Conservation (phyloP, 1,140 invertebrate species). For the Lasioglossum baleicum region DNA sequence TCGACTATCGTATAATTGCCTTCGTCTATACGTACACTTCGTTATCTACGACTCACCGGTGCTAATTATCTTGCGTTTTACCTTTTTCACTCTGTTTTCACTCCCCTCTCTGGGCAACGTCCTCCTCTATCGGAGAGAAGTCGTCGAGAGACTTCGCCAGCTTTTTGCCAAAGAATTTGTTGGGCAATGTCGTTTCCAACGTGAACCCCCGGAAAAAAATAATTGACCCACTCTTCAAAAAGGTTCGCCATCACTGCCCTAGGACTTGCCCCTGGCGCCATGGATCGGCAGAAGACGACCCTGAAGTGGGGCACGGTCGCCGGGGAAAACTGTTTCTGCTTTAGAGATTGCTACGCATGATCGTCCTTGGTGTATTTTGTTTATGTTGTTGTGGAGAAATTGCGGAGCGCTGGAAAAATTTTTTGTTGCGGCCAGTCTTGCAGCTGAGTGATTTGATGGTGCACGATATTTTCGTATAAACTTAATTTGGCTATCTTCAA, state of each 20-base stretch:
- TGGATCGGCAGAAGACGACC: background rate
- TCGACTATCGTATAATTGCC: constrained; percentile 45
- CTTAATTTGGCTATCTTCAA: too few species aligned
- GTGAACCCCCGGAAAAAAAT: constrained; percentile 2
- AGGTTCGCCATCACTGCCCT: too few species aligned
- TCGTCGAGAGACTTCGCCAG: background rate
- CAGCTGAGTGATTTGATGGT: too few species aligned
- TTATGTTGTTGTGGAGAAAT: too few species aligned
- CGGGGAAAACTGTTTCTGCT: background rate
- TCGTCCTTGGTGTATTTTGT: too few species aligned
- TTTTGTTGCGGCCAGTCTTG: too few species aligned
- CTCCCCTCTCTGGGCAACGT: background rate
- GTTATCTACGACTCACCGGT: constrained; percentile 44
- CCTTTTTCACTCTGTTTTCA: background rate
- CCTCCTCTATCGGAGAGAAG: background rate
- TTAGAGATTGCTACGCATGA: too few species aligned
- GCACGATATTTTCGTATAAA: too few species aligned
- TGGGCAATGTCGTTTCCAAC: background rate
- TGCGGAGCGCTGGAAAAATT: too few species aligned
- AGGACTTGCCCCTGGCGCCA: background rate
- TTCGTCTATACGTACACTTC: constrained; percentile 32
- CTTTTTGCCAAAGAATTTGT: background rate
- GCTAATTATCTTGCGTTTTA: constrained; percentile 43
- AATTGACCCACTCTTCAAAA: too few species aligned
- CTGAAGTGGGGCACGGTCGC: too few species aligned